Evolutionary conservation across 2,888 invertebrate genomes (phyloP).

Genomic region (Sarcophaga caerulescens): DNA sequence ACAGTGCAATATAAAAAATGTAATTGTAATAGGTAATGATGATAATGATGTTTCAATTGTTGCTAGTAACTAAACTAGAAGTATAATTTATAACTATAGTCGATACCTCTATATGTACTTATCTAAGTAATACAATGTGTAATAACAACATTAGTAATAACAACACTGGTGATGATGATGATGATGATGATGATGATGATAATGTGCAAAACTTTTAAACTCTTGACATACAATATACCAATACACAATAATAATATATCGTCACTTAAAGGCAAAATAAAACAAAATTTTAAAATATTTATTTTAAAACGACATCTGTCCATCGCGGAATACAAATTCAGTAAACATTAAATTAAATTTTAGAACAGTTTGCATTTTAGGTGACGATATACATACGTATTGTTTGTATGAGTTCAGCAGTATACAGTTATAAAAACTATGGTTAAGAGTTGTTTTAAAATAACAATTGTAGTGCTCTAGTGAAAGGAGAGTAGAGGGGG

Average conservation of each 20-base stretch:
- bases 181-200: neutral
- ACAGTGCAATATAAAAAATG: constrained; percentile 33
- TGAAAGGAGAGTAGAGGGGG: neutral
- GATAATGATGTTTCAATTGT: constrained; percentile 12
- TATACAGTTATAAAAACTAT: neutral
- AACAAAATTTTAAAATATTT: neutral
- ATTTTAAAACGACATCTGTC: too few relatives aligned
- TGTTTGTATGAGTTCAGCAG: too few relatives aligned
- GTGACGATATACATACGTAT: neutral
- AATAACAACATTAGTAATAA: neutral
- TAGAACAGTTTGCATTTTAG: neutral
- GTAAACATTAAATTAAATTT: neutral
- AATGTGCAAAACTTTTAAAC: constrained; percentile 37
- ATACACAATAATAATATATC: neutral
- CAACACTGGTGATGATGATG: too few relatives aligned
- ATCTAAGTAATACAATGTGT: neutral
- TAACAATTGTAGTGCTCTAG: constrained; percentile 2
- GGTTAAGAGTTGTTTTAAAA: neutral
- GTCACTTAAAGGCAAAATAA: constrained; percentile 12
- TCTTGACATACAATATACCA: neutral
- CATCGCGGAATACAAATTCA: too few relatives aligned
- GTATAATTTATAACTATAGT: neutral
- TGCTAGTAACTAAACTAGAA: constrained; percentile 31
- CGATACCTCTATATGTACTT: neutral
- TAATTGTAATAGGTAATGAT: constrained; percentile 6